phyloP scores from a whole-genome alignment of 2,113 vertebrate genomes.

The Lagopus muta region DNA sequence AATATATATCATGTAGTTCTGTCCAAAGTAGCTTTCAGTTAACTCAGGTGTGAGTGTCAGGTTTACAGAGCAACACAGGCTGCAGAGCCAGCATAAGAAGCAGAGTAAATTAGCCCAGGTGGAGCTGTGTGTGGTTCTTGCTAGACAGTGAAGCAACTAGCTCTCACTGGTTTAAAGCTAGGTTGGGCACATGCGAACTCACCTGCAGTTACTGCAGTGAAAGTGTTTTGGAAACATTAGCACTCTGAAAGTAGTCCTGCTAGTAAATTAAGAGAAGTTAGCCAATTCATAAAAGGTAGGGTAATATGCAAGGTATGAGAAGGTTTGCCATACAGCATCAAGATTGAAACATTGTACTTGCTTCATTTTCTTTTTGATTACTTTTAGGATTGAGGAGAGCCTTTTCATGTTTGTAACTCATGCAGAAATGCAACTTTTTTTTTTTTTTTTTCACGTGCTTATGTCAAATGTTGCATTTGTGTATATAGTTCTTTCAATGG shows the following conservation, averaged over 20 bases:
- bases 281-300: not conserved
- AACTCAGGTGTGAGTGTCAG: not conserved
- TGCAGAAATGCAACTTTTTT: not conserved
- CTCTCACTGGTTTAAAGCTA: not conserved
- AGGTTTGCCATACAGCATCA: not conserved
- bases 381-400: not conserved
- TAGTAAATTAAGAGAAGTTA: not conserved
- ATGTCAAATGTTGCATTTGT: not conserved
- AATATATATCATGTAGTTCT: not conserved
- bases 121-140: not conserved
- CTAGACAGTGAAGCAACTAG: not conserved
- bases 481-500: conserved; percentile 17
- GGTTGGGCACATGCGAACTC: not conserved
- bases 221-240: not conserved
- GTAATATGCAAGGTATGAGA: not conserved
- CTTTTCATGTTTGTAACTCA: conserved; percentile 28
- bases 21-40: not conserved
- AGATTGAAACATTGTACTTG: not conserved
- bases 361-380: conserved; percentile 8
- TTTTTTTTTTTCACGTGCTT: not conserved
- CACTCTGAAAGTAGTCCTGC: not conserved
- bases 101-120: not conserved
- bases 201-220: not conserved
- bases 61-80: not conserved
- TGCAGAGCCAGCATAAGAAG: not conserved